These are phyloP conservation scores for Parelbella ahira DNA, from an alignment of 2,888 invertebrate genomes.

Conservation along the genomic window DNA sequence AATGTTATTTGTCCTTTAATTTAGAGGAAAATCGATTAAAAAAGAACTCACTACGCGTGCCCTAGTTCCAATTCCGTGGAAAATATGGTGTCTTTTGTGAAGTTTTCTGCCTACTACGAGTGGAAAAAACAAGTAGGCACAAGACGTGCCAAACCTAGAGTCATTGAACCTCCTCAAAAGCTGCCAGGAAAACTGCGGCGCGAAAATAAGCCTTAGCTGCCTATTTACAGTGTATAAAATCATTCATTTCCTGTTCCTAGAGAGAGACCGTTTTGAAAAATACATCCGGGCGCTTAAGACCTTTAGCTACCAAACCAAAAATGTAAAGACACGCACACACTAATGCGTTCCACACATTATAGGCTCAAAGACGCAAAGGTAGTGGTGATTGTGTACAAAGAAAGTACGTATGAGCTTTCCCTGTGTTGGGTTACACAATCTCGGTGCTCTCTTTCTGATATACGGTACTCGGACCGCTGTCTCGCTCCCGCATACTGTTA, in stretches of 20 bases:
- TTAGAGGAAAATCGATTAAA: slow-evolving; percentile 57
- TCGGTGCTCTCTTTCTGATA: slow-evolving; percentile 55
- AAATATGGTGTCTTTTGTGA: slow-evolving; percentile 63
- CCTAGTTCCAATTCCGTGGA: slow-evolving; percentile 62
- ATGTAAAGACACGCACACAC: slow-evolving; percentile 65
- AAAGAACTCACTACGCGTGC: slow-evolving; percentile 51
- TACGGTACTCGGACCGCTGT: slow-evolving; percentile 36
- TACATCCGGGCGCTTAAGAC: slow-evolving; percentile 51
- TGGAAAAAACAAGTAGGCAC: slow-evolving; percentile 66
- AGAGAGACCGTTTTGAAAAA: slow-evolving; percentile 63
- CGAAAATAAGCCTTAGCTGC: slow-evolving; percentile 47
- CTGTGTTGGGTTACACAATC: slow-evolving; percentile 77
- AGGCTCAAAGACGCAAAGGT: slow-evolving; percentile 45
- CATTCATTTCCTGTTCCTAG: slow-evolving; percentile 36
- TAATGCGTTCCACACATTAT: slow-evolving; percentile 38
- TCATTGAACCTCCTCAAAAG: slow-evolving; percentile 69
- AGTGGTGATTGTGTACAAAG: slow-evolving; percentile 52
- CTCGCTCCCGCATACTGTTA: slow-evolving; percentile 65
- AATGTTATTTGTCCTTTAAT: slow-evolving; percentile 41
- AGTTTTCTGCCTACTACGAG: slow-evolving; percentile 48
- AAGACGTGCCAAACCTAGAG: slow-evolving; percentile 70
- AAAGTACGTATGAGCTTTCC: slow-evolving; percentile 76
- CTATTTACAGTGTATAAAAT: slow-evolving; percentile 42
- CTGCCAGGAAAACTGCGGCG: slow-evolving; percentile 43
- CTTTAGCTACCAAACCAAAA: slow-evolving; percentile 62